Percentiles rank a stretch among this genome's conserved stretches.
phyloP scores from a whole-genome alignment of 2,888 invertebrate species.

The Rotaria magnacalcarata region DNA sequence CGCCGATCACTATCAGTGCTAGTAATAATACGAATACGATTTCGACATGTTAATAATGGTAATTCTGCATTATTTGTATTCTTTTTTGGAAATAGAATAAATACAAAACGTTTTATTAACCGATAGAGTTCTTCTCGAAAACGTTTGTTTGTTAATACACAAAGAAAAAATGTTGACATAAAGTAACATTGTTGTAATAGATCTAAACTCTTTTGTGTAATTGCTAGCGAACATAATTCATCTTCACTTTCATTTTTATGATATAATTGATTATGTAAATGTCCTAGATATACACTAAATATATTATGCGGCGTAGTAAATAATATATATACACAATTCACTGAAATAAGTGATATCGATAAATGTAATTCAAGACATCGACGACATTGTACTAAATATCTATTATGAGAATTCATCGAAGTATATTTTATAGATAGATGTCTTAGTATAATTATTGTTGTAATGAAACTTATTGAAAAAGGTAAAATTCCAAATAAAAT shows the following conservation, averaged over 20 bases:
- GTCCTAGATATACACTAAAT: neutral
- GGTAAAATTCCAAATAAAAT: neutral
- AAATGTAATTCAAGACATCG: neutral
- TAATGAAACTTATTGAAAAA: neutral
- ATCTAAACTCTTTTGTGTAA: constrained; percentile 10
- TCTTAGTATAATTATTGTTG: neutral
- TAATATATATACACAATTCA: neutral
- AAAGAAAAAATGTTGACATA: constrained; percentile 3
- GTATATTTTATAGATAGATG: neutral
- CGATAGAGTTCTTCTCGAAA: constrained; percentile 7
- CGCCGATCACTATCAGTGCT: no score
- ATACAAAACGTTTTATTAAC: neutral
- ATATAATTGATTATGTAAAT: neutral
- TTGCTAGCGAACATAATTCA: neutral
- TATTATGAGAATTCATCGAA: neutral
- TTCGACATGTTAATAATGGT: neutral
- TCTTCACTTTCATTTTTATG: neutral
- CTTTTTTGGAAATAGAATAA: neutral
- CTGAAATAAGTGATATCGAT: neutral
- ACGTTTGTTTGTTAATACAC: neutral
- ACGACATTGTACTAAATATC: neutral
- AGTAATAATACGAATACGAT: neutral
- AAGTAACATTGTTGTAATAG: constrained; percentile 13
- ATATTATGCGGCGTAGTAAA: neutral
- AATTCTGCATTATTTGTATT: neutral